phyloP scores from a whole-genome alignment of 2,113 vertebrate species.

The Cyanoliseus patagonus region DNA sequence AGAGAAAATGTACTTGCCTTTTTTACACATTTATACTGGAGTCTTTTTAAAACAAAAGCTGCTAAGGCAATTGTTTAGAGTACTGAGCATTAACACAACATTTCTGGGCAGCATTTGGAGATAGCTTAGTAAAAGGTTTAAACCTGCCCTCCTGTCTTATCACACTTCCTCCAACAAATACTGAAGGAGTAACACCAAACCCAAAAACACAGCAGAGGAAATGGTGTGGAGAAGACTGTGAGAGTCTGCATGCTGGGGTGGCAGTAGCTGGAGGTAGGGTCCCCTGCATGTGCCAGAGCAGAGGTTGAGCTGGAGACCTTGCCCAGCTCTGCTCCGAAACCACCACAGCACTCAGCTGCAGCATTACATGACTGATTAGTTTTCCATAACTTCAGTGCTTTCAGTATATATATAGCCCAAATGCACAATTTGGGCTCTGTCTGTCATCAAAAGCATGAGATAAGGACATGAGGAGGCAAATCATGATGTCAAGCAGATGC shows the following conservation, averaged over 20 bases:
- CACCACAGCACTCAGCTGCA: neutral
- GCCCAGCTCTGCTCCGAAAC: neutral
- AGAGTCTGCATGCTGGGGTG: accelerated
- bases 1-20: neutral
- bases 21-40: neutral
- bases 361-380: accelerated
- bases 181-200: neutral
- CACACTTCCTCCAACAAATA: neutral
- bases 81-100: neutral
- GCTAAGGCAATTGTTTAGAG: neutral
- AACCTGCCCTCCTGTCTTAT: neutral
- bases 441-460: neutral
- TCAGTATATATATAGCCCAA: neutral
- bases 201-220: neutral
- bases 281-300: neutral
- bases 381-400: neutral
- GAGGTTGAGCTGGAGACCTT: neutral
- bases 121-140: neutral
- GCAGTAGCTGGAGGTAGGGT: accelerated
- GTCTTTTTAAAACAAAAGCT: neutral
- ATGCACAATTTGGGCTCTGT: neutral
- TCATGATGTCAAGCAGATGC: neutral
- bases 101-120: neutral
- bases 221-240: accelerated
- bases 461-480: accelerated